Evolutionary conservation across 2,113 vertebrate genomes (phyloP), one percentile per base, ranked within the genome.

Genomic region (Etheostoma cragini): DNA sequence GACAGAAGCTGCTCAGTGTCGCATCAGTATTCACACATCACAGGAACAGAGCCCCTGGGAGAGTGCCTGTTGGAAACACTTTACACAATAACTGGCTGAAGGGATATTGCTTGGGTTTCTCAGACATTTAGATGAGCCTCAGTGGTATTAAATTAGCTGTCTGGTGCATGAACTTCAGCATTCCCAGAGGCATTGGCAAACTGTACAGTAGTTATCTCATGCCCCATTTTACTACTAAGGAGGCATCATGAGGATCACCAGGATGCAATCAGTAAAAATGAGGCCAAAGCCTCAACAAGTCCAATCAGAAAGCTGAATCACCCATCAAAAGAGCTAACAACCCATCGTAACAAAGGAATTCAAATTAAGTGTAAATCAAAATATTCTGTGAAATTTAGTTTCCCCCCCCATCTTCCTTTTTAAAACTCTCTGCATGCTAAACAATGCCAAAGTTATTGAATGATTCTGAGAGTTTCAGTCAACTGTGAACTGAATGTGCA

Each of bases 1-100:
- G 83, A 91, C 83, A 85, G 81, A 84, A 78, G 75, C 85, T 78
- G 87, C 77, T 81, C 58, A 10, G 63, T 71, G 71, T 87, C 86
- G 85, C 85, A 82, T 91, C 90, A 87, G 88, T 70, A 74, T 73
- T 85, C 86, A 86, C 74, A 91, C 88, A 89, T 89, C 87, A 87
- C 85, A 88, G 89, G 87, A 89, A 73, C 81, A 88, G 69, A 78
- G 69, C 26, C 60, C 82, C 70, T 53, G 64, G 35, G 72, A 84
- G 62, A 78, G 78, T 13, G 69, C 50, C 81, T 73, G 82, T 86
- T 91, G 89, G 84, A 91, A 89, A 87, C 85, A 82, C 76, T 89
- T 86, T 77, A 79, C 71, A 82, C 85, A 80, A 78, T 90, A 89
- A 90, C 84, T 89, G 88, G 84, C 80, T 83, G 50, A 81, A 82